These are phyloP conservation scores for Varanus komodoensis DNA, from an alignment of 2,113 vertebrate genomes.

Conservation along the genomic window DNA sequence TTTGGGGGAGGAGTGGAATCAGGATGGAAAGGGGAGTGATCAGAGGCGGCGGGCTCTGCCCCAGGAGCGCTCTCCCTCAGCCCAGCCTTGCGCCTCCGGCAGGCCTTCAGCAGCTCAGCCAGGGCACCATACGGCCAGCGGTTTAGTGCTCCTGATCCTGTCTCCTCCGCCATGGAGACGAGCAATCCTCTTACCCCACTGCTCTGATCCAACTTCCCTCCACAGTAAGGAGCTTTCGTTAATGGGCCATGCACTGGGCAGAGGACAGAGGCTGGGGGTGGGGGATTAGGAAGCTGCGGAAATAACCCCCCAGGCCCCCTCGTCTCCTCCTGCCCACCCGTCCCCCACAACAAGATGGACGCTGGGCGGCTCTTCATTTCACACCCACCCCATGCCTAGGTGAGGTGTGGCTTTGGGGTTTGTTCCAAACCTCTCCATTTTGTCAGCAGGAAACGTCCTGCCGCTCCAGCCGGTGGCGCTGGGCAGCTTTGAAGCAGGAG, in stretches of 20 bases:
- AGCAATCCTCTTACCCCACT: conserved; percentile 32
- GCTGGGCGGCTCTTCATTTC: neutral
- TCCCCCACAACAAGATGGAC: neutral
- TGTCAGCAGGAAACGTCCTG: neutral
- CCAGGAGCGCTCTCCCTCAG: neutral
- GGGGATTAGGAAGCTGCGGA: conserved; percentile 21
- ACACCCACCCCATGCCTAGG: no score
- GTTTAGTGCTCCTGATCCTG: conserved; percentile 9
- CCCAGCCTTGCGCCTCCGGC: neutral
- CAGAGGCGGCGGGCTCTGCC: no score
- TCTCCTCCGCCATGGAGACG: conserved; percentile 29
- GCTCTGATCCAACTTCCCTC: neutral
- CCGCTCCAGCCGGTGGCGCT: neutral
- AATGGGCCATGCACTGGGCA: neutral
- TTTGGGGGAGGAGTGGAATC: neutral
- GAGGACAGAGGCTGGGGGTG: neutral
- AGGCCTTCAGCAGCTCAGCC: neutral
- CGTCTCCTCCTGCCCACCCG: neutral
- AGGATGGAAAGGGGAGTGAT: neutral
- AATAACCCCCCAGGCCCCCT: neutral
- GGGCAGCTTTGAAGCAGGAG: no score
- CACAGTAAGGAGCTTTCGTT: conserved; percentile 28
- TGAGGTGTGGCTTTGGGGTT: neutral
- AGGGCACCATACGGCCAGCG: conserved; percentile 9
- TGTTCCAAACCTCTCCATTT: neutral